A percentile compares a stretch with the other conserved stretches of the same genome.
Conservation (phyloP, 2,888 invertebrate genomes). For the Agelastica alni region DNA sequence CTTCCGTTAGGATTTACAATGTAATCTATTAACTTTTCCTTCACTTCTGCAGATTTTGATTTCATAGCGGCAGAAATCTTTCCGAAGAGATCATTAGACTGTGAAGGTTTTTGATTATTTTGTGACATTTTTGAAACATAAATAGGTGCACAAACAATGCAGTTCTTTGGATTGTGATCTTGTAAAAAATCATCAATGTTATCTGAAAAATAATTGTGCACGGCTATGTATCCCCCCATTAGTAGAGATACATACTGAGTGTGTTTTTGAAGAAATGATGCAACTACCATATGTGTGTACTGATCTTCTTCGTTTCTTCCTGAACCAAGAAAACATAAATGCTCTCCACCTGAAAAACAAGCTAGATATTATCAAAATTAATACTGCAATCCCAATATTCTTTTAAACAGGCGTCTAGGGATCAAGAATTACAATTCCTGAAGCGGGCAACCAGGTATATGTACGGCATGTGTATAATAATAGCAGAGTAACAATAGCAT, state of each 20-base stretch:
- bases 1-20: conserved; percentile 81
- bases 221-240: conserved; percentile 86
- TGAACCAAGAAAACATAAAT: conserved; percentile 91
- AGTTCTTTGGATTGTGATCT: conserved; percentile 80
- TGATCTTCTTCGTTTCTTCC: conserved; percentile 93
- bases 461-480: too few relatives aligned
- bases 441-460: not conserved
- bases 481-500: too few relatives aligned
- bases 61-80: conserved; percentile 87
- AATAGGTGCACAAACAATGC: conserved; percentile 77
- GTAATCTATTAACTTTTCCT: conserved; percentile 89
- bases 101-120: conserved; percentile 40
- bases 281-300: conserved; percentile 97
- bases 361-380: too few relatives aligned
- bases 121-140: conserved; percentile 32
- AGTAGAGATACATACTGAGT: conserved; percentile 91
- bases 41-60: conserved; percentile 88
- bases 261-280: conserved; percentile 93
- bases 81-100: conserved; percentile 74
- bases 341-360: conserved; percentile 70
- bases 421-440: not conserved
- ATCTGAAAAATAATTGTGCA: conserved; percentile 82
- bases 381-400: not conserved
- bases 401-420: too few relatives aligned
- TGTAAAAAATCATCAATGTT: conserved; percentile 80